Percentiles rank a stretch among this genome's conserved stretches.
These are phyloP conservation scores for Opisthograptis luteolata DNA, from an alignment of 2,888 invertebrate species.

Conservation along the genomic window DNA sequence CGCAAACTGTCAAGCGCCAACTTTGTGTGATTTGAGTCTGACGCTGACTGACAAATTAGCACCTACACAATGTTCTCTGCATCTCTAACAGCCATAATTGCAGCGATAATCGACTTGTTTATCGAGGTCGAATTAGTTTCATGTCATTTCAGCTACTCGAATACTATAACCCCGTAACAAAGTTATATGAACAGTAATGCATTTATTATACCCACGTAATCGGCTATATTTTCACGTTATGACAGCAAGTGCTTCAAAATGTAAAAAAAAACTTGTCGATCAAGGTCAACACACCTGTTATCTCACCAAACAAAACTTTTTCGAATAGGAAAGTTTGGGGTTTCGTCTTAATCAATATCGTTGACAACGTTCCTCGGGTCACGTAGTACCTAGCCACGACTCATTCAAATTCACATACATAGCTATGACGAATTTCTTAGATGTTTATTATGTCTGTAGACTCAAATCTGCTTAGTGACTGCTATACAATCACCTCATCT, in stretches of 20 bases:
- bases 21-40: conserved; percentile 41
- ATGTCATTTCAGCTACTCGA: conserved; percentile 9
- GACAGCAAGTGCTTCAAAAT: background rate
- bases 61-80: conserved; percentile 19
- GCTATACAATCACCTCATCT: conserved; percentile 18
- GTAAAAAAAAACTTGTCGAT: conserved; percentile 16
- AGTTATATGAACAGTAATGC: background rate
- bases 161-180: background rate
- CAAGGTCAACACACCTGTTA: conserved; percentile 22
- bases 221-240: no score
- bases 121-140: conserved; percentile 30
- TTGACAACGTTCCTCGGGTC: conserved; percentile 51
- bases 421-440: conserved; percentile 18
- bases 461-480: conserved; percentile 5
- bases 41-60: conserved; percentile 43
- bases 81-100: conserved; percentile 37
- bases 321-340: conserved; percentile 33
- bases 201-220: no score
- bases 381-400: conserved; percentile 47
- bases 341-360: conserved; percentile 45
- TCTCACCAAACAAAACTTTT: conserved; percentile 37
- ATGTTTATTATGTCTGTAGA: background rate
- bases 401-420: conserved; percentile 4
- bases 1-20: conserved; percentile 35
- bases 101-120: conserved; percentile 37